phyloP scores from a whole-genome alignment of 2,113 vertebrate species.

The Microcebus tavaratra region DNA sequence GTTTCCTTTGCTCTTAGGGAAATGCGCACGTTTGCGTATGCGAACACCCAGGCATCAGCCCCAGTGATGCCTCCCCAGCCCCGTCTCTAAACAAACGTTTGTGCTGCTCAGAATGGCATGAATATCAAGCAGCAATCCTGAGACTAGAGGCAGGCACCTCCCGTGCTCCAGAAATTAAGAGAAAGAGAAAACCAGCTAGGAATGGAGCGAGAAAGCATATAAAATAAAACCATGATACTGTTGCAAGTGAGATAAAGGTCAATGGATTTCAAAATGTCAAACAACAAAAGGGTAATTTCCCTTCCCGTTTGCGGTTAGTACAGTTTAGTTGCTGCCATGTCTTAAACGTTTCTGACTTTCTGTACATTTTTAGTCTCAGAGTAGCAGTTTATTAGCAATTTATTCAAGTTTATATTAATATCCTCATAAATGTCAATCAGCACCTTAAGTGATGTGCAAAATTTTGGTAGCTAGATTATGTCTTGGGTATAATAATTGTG shows the following conservation, averaged over 20 bases:
- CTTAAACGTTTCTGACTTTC: background rate
- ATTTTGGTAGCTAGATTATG: background rate
- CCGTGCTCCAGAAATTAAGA: background rate
- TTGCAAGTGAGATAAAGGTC: conserved; percentile 68
- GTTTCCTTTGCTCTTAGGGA: background rate
- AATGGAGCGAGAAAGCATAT: background rate
- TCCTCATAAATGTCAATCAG: conserved; percentile 65
- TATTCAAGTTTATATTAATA: conserved; percentile 58
- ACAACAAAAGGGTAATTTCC: conserved; percentile 56
- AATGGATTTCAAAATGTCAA: conserved; percentile 68
- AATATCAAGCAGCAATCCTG: background rate
- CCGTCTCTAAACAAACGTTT: background rate
- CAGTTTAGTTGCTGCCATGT: conserved; percentile 3
- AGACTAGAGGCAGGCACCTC: background rate
- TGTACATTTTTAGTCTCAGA: conserved; percentile 17
- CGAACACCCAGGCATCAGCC: rapidly evolving
- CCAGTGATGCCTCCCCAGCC: rapidly evolving
- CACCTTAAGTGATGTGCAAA: conserved; percentile 42
- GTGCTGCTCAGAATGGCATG: background rate
- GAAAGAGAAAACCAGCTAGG: background rate
- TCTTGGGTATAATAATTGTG: background rate
- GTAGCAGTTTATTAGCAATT: conserved; percentile 43
- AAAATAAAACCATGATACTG: conserved; percentile 66
- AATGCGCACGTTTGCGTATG: rapidly evolving
- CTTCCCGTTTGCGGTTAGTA: background rate